Base-by-base conservation (phyloP, 2,888 invertebrate genomes). In the Nemapogon koenigi region DNA sequence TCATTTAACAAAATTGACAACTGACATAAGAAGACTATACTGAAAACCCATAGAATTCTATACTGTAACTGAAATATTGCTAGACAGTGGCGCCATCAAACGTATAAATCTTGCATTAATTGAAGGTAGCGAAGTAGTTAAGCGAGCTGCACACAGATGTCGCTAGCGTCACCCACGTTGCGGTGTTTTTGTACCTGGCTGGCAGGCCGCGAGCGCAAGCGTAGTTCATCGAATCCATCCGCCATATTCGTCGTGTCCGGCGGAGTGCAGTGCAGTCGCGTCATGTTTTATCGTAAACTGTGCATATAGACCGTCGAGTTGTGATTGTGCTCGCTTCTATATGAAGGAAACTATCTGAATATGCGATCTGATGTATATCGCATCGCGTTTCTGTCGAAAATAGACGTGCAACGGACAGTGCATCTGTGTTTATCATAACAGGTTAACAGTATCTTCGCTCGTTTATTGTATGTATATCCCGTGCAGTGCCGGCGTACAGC, bases 181-280 rank as follows among this genome's bases (percentile, higher is more conserved):
- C 16, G 4, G 15, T 61, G 60, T 65, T 64, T 64, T 64, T 61
- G 59, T 71, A 71, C 69, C 68, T 68, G 69, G 46, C 50, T 59
- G 55, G 57, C 52, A n/a, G 47, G 46, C 47, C 48, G 52, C 47
- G 47, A 48, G 61, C 65, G 75, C 75, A 73, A 66, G 75, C 76
- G 75, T 76, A 76, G 76, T 78, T 72, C 62, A n/a, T n/a, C n/a
- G 62, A 73, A 73, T 66, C 65, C 75, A 68, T 72, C 76, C 75
- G 78, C 76, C 76, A 78, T 78, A 73, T 78, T 78, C 72, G 73
- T 73, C 73, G 75, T 72, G 73, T 75, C 75, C 66, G 69, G 62
- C 73, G 72, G 65, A 70, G 66, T 73, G 72, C 71, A 69, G 69
- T 69, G 73, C 72, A 66, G 63, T 65, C 65, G 68, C 72, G 63